Base-by-base conservation (phyloP, 2,113 vertebrate species). In the Microtus ochrogaster region DNA sequence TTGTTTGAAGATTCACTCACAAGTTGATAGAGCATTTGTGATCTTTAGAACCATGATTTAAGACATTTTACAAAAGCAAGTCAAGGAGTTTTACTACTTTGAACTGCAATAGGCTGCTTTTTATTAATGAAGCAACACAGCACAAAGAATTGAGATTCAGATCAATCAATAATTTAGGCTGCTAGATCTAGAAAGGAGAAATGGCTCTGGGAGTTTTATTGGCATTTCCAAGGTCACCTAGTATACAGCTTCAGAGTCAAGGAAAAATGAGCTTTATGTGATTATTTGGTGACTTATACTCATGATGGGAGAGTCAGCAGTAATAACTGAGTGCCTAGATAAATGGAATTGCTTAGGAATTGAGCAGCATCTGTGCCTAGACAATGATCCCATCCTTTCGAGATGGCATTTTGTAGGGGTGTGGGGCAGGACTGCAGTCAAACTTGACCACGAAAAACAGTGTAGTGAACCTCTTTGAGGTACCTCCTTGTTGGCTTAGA, bases 171-270 rank as follows among this genome's bases (percentile, higher is more conserved):
- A 28, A 73, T 55, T 84, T 77, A 82, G 7, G 36, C 12, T 86
- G 41, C 76, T 77, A 8, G 12, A 41, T 89, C 41, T 2, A 19
- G 52, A 19, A 74, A 86, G 65, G 36, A 24, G 28, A 94, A 91
- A 70, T 13, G 47, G 63, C 47, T 96, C 33, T 52, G 12, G 49
- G 91, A 78, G 39, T 88, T 93, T 77, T 91, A 84, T 47, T 82
- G 81, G 93, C 81, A 89, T 95, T 78, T 58, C 84, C 90, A 94
- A 94, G 78, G 70, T 90, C 87, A 87, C 58, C 74, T 7, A 79
- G 61, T 36, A n/a, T 47, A 17, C 36, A 76, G 58, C 39, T 76
- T 22, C 28, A 33, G 14, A 78, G 14, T 58, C 39, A 41, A 93
- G 79, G 26, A 21, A 82, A 93, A 39, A 83, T 82, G 88, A 68